Conservation (phyloP, 2,113 vertebrate genomes). For the Malaclemys terrapin region DNA sequence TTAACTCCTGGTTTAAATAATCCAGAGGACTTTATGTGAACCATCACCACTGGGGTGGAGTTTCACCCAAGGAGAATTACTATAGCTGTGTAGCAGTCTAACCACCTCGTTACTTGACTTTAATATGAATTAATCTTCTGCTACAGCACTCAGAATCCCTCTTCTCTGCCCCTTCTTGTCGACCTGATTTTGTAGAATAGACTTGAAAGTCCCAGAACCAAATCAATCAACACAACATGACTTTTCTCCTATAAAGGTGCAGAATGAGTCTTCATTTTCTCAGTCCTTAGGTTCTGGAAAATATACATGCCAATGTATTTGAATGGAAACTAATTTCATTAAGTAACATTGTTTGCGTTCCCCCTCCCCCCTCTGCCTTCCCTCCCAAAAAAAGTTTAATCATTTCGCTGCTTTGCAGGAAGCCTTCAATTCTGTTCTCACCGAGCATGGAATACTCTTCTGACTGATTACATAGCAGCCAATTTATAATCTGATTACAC, state of each 20-base stretch:
- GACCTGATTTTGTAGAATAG: neutral
- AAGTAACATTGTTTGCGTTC: neutral
- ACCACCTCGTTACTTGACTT: neutral
- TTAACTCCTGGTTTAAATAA: neutral
- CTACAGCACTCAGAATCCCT: neutral
- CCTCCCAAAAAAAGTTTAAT: neutral
- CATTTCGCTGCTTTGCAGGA: neutral
- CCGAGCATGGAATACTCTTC: neutral
- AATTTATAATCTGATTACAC: neutral
- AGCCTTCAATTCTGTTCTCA: neutral
- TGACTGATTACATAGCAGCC: neutral
- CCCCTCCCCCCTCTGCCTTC: neutral
- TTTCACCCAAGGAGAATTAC: neutral
- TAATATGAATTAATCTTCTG: neutral
- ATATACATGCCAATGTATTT: neutral
- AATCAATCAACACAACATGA: neutral
- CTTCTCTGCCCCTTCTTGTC: neutral
- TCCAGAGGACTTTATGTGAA: neutral
- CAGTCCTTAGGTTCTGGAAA: neutral
- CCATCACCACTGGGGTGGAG: neutral
- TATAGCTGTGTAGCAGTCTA: neutral
- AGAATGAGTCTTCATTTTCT: neutral
- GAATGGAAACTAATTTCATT: neutral
- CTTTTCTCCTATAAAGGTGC: neutral
- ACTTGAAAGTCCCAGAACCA: neutral